A percentile compares a stretch with the other conserved stretches of the same genome.
Evolutionary conservation across 2,888 invertebrate genomes (phyloP).

Genomic region (Tortricodes alternella): DNA sequence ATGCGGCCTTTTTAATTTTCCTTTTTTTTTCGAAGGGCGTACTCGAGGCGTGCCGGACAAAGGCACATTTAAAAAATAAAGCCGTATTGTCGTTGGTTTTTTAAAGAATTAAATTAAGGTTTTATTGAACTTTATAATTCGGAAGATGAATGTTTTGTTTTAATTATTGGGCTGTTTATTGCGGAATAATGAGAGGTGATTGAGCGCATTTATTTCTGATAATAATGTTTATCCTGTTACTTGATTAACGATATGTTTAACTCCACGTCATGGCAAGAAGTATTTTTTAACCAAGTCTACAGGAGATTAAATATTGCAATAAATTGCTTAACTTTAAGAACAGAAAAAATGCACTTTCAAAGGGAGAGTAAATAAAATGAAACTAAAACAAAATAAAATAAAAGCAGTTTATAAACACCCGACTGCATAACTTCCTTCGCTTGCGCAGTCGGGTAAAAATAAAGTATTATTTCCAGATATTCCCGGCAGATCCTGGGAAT

Average conservation of each 20-base stretch:
- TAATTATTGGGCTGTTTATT: conserved; percentile 17
- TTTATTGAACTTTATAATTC: conserved; percentile 30
- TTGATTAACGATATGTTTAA: conserved; percentile 1
- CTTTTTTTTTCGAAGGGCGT: conserved; percentile 58
- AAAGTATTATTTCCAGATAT: too few species aligned
- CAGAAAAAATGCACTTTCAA: too few species aligned
- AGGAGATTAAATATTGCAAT: too few species aligned
- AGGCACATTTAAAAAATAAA: conserved; percentile 60
- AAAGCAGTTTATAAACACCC: not conserved
- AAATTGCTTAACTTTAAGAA: too few species aligned
- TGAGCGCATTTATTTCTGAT: conserved; percentile 24
- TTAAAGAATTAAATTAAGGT: conserved; percentile 31
- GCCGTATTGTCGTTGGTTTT: conserved; percentile 38
- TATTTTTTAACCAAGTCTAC: too few species aligned
- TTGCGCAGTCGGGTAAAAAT: too few species aligned
- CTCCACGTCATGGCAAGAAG: not conserved
- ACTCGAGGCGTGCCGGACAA: conserved; percentile 65
- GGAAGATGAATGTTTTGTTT: conserved; percentile 24
- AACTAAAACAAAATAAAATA: too few species aligned
- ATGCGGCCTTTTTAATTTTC: conserved; percentile 64
- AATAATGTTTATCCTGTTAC: conserved; percentile 9
- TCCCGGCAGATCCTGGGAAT: conserved; percentile 1
- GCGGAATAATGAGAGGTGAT: conserved; percentile 24
- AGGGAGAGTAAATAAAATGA: too few species aligned
- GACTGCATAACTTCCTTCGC: too few species aligned